Base-by-base conservation (phyloP, 2,888 invertebrate genomes). In the Thelaira solivaga region DNA sequence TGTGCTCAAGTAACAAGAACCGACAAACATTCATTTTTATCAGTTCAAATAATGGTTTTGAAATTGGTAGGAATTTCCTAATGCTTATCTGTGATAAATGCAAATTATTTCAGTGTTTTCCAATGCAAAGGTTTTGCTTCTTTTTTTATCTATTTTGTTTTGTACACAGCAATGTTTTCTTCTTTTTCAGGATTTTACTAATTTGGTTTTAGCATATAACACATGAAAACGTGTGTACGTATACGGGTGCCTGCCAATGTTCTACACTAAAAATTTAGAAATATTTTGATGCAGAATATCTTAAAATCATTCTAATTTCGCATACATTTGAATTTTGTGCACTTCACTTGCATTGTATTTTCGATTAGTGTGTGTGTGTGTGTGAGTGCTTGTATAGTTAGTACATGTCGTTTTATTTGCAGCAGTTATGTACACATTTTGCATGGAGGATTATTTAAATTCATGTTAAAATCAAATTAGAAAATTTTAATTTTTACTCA, bases 21-120 rank as follows among this genome's bases (percentile, higher is more conserved):
- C 39, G 13, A 10, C 43, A 65, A 45, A 65, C 34, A 59, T 47
- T 55, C 45, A 49, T 43, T 75, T 64, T 68, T 79, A 74, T 78
- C 62, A 57, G 47, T 61, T 68, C 72, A 74, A 80, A 81, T 80
- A 78, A 80, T 72, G 77, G 74, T 72, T 78, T 73, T 47, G 53
- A 51, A 81, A 81, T 80, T 81, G 78, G 62, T 76, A 59, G 76
- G 57, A 78, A 76, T 80, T 76, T 73, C 13, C 67, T 47, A 72
- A 72, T 72, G 67, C 68, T 67, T 62, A 68, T 67, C 67, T 62
- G 34, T 39, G 51, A 51, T 62, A 77, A 74, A 74, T 78, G 68
- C 59, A 77, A 62, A 73, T 73, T 57, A 62, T 77, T 69, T 64
- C 51, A 57, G n/a, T 41, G 11, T 49, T 72, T 72, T 72, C 22